Evolutionary conservation across 2,888 invertebrate genomes (phyloP).

Genomic region (Pachydiplax longipennis): DNA sequence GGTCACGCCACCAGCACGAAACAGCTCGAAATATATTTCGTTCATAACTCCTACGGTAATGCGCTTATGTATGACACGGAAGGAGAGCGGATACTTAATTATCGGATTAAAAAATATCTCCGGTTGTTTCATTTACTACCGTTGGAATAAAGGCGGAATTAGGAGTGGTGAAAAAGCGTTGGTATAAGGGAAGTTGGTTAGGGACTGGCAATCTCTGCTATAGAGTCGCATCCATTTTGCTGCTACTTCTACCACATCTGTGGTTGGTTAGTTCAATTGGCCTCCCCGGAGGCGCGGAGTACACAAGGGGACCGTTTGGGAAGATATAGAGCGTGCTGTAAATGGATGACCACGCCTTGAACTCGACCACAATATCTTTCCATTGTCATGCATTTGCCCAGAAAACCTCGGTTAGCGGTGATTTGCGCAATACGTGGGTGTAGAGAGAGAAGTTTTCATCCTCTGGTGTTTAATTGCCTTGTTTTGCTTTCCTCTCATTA

Average conservation of each 20-base stretch:
- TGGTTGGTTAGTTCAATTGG: background rate
- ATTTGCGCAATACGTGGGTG: background rate
- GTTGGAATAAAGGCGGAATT: no score
- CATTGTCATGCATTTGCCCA: background rate
- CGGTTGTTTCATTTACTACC: no score
- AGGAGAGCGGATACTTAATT: no score
- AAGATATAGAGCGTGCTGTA: background rate
- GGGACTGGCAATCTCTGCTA: background rate
- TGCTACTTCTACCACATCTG: background rate
- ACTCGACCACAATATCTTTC: background rate
- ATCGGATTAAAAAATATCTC: no score
- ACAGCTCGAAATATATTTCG: no score
- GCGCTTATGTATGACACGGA: no score
- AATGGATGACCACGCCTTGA: background rate
- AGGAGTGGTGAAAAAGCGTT: no score
- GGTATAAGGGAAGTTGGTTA: background rate
- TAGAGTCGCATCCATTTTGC: background rate
- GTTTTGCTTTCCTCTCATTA: background rate
- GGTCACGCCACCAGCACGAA: no score
- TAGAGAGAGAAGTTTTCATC: background rate
- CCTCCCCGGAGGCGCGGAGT: background rate
- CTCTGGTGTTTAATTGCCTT: background rate
- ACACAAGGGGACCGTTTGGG: background rate
- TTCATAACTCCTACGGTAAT: no score
- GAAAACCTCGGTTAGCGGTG: background rate